These are phyloP conservation scores for Argyrosomus japonicus DNA, from an alignment of 2,113 vertebrate genomes.

Conservation along the genomic window DNA sequence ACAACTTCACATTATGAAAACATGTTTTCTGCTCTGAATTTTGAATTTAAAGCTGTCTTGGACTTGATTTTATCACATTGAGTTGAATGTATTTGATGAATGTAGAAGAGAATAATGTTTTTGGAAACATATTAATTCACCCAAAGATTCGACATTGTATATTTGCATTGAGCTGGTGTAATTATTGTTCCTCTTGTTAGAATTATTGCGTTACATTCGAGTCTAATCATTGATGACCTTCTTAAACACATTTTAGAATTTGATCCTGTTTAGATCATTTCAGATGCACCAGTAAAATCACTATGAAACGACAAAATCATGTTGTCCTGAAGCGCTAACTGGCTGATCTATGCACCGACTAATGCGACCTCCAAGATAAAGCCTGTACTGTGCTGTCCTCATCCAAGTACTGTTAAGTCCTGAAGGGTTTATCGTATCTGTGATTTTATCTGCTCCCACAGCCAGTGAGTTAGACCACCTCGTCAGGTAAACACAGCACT, in stretches of 20 bases:
- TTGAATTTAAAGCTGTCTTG: slow-evolving; percentile 23
- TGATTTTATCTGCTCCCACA: slow-evolving; percentile 47
- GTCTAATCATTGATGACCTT: not conserved
- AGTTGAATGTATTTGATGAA: slow-evolving; percentile 74
- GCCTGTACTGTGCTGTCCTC: slow-evolving; percentile 2
- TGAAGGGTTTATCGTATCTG: slow-evolving; percentile 32
- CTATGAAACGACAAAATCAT: not conserved
- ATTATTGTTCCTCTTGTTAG: slow-evolving; percentile 38
- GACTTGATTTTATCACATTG: slow-evolving; percentile 44
- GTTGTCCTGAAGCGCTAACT: slow-evolving; percentile 30
- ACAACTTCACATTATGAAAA: slow-evolving; percentile 4
- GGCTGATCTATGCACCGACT: slow-evolving; percentile 70
- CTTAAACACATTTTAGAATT: not conserved
- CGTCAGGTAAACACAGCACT: slow-evolving; percentile 5
- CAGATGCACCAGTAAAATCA: not conserved
- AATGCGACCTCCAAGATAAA: slow-evolving; percentile 1
- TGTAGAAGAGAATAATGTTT: slow-evolving; percentile 44
- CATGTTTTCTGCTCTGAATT: slow-evolving; percentile 1
- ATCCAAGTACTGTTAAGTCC: slow-evolving; percentile 29
- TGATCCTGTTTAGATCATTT: not conserved
- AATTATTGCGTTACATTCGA: slow-evolving; percentile 17
- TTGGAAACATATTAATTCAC: slow-evolving; percentile 42
- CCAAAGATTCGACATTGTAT: slow-evolving; percentile 57
- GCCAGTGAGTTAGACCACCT: slow-evolving; percentile 24
- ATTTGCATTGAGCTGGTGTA: slow-evolving; percentile 44